Conservation (phyloP, 1,140 invertebrate species). For the Marisa cornuarietis region DNA sequence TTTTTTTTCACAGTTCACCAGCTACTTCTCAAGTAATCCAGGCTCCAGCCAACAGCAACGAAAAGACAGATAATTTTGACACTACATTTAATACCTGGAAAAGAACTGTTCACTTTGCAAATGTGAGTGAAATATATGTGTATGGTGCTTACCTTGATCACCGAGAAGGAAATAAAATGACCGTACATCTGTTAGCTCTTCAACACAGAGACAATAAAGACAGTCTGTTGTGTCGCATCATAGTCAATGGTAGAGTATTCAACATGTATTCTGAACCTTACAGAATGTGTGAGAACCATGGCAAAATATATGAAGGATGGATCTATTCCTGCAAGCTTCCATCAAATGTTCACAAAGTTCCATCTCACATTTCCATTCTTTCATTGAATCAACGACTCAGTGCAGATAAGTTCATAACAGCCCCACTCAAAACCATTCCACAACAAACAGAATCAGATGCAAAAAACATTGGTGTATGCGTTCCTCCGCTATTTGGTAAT, state of each 20-base stretch:
- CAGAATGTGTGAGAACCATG: constrained; percentile 64
- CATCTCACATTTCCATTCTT: constrained; percentile 2
- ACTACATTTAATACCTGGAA: neutral
- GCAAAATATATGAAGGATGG: constrained; percentile 54
- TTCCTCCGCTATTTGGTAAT: constrained; percentile 62
- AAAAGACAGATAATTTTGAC: no score
- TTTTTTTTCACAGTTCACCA: no score
- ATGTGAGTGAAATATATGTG: constrained; percentile 32
- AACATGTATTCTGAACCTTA: constrained; percentile 38
- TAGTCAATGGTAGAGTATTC: neutral
- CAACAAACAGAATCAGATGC: neutral
- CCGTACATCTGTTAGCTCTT: constrained; percentile 38
- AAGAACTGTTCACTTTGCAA: neutral
- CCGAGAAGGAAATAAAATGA: constrained; percentile 20
- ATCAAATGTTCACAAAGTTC: constrained; percentile 13
- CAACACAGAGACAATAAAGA: constrained; percentile 24
- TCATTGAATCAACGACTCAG: constrained; percentile 9
- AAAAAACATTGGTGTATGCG: constrained; percentile 70
- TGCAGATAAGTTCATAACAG: constrained; percentile 4
- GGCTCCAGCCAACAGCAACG: no score
- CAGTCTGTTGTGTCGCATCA: constrained; percentile 39
- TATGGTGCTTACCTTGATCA: constrained; percentile 48
- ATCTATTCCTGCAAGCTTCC: constrained; percentile 56
- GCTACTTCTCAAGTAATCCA: no score
- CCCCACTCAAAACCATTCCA: constrained; percentile 17